Conservation (phyloP, 1,140 invertebrate species). For the Lordiphosa stackelbergi region DNA sequence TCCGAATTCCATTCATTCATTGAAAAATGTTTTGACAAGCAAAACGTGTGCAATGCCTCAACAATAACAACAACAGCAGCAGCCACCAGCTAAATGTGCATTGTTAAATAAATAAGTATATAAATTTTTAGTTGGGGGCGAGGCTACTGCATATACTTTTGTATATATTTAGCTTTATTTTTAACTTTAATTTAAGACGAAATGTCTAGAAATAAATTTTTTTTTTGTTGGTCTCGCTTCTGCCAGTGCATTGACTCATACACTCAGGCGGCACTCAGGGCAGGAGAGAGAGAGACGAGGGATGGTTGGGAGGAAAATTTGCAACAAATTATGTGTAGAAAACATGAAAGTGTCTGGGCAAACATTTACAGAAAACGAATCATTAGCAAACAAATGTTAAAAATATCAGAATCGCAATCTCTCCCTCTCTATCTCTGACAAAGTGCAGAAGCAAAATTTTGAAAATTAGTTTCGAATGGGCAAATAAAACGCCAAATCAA, state of each 20-base stretch:
- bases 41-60: slow-evolving; percentile 20
- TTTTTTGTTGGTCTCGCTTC: slow-evolving; percentile 13
- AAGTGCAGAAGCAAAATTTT: background rate
- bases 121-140: background rate
- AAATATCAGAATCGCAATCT: slow-evolving; percentile 27
- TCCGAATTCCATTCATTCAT: slow-evolving; percentile 35
- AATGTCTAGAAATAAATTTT: slow-evolving; percentile 64
- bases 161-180: slow-evolving; percentile 31
- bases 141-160: slow-evolving; percentile 21
- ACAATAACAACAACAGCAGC: background rate
- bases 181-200: slow-evolving; percentile 55
- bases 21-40: slow-evolving; percentile 23
- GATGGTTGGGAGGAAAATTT: slow-evolving; percentile 4
- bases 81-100: too few relatives aligned
- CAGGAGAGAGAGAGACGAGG: background rate
- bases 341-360: slow-evolving; percentile 40
- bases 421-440: background rate
- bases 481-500: too few relatives aligned
- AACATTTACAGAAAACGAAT: slow-evolving; percentile 37
- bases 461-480: background rate
- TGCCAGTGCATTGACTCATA: slow-evolving; percentile 55
- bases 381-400: slow-evolving; percentile 52
- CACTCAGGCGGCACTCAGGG: background rate
- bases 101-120: background rate
- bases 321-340: slow-evolving; percentile 33